Evolutionary conservation across 35 echinoderm and acorn worm species (phyloP).

Genomic region (Amphiura filiformis): DNA sequence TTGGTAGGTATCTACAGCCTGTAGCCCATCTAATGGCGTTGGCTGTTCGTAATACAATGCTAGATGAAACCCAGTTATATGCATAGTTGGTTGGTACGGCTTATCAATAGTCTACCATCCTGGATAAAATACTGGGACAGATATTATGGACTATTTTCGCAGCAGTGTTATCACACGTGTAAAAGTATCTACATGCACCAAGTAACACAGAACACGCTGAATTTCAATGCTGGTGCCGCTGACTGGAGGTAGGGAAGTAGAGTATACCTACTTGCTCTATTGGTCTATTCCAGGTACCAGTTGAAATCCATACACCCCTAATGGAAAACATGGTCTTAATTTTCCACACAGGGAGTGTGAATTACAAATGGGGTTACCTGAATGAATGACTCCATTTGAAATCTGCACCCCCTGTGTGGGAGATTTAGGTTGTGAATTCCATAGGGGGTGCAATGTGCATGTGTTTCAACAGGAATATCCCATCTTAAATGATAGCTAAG

Average conservation of each 20-base stretch:
- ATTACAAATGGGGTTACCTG: no score
- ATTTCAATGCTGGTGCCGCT: no score
- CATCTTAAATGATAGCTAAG: not conserved
- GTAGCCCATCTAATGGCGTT: not conserved
- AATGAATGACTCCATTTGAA: no score
- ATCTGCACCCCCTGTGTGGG: no score
- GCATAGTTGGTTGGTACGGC: not conserved
- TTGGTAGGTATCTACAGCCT: constrained; percentile 25
- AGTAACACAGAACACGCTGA: no score
- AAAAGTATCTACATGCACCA: no score
- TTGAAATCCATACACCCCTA: no score
- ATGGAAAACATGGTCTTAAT: no score
- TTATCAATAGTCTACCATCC: not conserved
- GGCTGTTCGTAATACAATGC: constrained; percentile 48
- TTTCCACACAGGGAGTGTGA: no score
- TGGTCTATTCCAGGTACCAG: not conserved
- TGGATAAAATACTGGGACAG: not conserved
- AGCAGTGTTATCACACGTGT: not conserved
- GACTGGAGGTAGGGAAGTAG: not conserved
- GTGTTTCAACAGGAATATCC: no score
- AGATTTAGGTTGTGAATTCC: not conserved
- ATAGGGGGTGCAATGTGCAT: not conserved
- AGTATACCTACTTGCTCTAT: no score
- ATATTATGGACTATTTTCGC: not conserved
- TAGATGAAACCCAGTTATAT: constrained; percentile 6